Evolutionary conservation across 2,888 invertebrate species (phyloP).

Genomic region (Omphaloscelis lunosa): DNA sequence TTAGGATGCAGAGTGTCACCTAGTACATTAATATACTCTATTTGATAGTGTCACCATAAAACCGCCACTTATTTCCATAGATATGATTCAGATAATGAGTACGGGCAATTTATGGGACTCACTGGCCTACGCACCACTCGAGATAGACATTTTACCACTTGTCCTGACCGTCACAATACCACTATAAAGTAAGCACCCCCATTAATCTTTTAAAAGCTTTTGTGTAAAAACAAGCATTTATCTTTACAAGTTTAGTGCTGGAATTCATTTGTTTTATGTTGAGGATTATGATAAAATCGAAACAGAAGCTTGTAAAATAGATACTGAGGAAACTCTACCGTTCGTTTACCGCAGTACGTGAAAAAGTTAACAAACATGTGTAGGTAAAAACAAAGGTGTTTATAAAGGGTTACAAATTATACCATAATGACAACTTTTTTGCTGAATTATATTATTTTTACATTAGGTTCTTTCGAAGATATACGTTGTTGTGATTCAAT

Average conservation of each 20-base stretch:
- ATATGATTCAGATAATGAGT: conserved; percentile 45
- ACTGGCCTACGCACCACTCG: conserved; percentile 44
- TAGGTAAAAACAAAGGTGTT: neutral
- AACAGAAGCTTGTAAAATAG: neutral
- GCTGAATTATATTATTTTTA: neutral
- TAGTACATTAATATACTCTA: conserved; percentile 39
- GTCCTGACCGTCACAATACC: conserved; percentile 24
- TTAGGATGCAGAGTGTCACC: conserved; percentile 16
- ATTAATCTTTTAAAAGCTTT: conserved; percentile 67
- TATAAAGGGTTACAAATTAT: neutral
- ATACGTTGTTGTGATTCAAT: conserved; percentile 7
- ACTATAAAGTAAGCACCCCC: conserved; percentile 39
- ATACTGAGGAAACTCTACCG: neutral
- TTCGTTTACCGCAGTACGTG: neutral
- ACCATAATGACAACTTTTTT: conserved; percentile 4
- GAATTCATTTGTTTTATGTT: conserved; percentile 20
- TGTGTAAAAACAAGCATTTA: conserved; percentile 46
- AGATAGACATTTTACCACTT: conserved; percentile 53
- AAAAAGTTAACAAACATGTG: neutral
- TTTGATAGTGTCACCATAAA: conserved; percentile 46
- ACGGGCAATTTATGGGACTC: conserved; percentile 30
- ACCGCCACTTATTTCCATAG: conserved; percentile 32
- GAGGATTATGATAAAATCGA: neutral
- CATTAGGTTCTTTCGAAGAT: conserved; percentile 5
- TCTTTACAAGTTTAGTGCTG: conserved; percentile 17